phyloP scores from a whole-genome alignment of 1,140 invertebrate species.

The Proctacanthus coquilletti region DNA sequence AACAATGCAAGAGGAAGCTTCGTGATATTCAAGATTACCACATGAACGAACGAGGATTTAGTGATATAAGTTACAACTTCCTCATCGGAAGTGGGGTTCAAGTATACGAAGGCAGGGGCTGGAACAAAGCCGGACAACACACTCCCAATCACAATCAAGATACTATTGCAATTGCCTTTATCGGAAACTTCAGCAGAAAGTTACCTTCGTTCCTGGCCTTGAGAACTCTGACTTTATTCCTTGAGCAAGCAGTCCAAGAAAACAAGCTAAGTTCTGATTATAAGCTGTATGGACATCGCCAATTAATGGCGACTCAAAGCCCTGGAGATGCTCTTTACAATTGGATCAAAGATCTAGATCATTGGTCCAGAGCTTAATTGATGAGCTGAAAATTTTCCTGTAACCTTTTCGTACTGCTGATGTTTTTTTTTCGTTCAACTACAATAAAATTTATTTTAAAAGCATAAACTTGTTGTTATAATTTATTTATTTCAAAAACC shows the following conservation, averaged over 20 bases:
- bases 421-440: too few species aligned
- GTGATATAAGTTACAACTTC: slow-evolving; percentile 44
- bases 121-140: slow-evolving; percentile 39
- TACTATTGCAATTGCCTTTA: slow-evolving; percentile 46
- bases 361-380: too few species aligned
- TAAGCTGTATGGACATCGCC: slow-evolving; percentile 43
- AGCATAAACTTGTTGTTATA: too few species aligned
- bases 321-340: slow-evolving; percentile 42
- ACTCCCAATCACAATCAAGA: slow-evolving; percentile 33
- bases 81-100: slow-evolving; percentile 35
- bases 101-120: slow-evolving; percentile 43
- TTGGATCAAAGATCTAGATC: neutral
- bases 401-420: too few species aligned
- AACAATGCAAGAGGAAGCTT: slow-evolving; percentile 33
- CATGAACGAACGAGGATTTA: slow-evolving; percentile 40
- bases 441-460: too few species aligned
- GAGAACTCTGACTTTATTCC: too few species aligned
- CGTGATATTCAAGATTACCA: slow-evolving; percentile 38
- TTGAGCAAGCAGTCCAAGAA: too few species aligned
- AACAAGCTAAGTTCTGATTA: slow-evolving; percentile 38
- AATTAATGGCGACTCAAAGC: slow-evolving; percentile 41
- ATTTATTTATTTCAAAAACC: too few species aligned
- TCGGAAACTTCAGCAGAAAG: slow-evolving; percentile 42
- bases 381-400: too few species aligned
- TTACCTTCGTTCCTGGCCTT: too few species aligned